These are phyloP conservation scores for Pachyseris speciosa DNA, from an alignment of 64 coral and sea anemone species.

Conservation along the genomic window DNA sequence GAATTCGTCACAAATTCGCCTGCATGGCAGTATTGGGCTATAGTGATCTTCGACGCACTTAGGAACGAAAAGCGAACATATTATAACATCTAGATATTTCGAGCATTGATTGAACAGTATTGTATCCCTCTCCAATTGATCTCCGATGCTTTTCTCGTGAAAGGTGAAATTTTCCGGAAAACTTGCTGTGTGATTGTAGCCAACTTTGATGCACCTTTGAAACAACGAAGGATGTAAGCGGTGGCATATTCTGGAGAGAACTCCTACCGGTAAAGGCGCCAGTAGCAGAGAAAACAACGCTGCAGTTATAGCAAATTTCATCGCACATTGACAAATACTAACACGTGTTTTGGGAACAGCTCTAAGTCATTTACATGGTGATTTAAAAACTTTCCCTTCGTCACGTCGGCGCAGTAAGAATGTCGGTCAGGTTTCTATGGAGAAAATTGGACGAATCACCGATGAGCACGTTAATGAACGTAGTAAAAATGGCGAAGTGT, in stretches of 20 bases:
- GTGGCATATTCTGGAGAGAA: background rate
- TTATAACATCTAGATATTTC: background rate
- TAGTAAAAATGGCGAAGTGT: too few relatives aligned
- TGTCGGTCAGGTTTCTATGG: background rate
- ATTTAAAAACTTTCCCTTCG: background rate
- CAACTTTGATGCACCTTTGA: background rate
- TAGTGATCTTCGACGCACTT: conserved; percentile 25
- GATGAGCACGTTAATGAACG: background rate
- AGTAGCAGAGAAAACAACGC: background rate
- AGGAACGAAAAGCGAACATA: conserved; percentile 24
- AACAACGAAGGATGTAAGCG: conserved; percentile 9
- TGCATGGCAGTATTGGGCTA: conserved; percentile 51
- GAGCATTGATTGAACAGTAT: conserved; percentile 22
- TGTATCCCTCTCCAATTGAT: background rate
- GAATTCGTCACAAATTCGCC: conserved; percentile 47
- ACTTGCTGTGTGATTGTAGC: background rate
- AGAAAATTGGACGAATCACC: conserved; percentile 3
- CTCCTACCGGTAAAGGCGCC: background rate
- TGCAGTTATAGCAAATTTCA: background rate
- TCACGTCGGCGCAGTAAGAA: background rate
- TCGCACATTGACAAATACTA: background rate
- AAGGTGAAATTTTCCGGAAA: background rate
- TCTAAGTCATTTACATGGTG: background rate
- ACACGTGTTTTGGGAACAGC: background rate
- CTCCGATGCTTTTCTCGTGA: background rate